phyloP scores from a whole-genome alignment of 1,140 invertebrate species.

The Dinoponera quadriceps region DNA sequence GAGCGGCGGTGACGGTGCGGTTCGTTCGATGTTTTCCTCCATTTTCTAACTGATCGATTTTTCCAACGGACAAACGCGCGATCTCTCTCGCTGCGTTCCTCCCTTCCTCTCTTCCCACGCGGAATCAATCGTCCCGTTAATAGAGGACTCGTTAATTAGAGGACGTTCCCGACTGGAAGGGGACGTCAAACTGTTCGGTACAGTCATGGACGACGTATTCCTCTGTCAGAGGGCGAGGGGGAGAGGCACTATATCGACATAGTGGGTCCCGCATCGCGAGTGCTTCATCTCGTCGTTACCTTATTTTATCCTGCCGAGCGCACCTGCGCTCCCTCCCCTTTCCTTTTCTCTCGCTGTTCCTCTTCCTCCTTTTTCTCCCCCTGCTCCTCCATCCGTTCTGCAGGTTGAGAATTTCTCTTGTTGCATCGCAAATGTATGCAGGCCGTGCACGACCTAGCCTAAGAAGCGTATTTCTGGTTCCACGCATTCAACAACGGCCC shows the following conservation, averaged over 20 bases:
- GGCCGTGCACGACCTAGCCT: slow-evolving; percentile 61
- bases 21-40: background rate
- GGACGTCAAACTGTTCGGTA: slow-evolving; percentile 34
- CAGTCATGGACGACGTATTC: background rate
- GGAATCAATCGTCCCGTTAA: slow-evolving; percentile 22
- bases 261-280: slow-evolving; percentile 43
- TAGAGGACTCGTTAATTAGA: slow-evolving; percentile 36
- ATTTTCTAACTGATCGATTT: slow-evolving; percentile 15
- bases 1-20: background rate
- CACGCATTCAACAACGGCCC: slow-evolving; percentile 22
- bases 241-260: slow-evolving; percentile 30
- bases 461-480: slow-evolving; percentile 61
- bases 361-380: background rate
- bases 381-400: background rate
- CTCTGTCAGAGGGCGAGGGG: slow-evolving; percentile 21
- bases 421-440: slow-evolving; percentile 63
- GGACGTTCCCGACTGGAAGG: background rate
- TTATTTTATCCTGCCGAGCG: slow-evolving; percentile 53
- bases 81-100: too few relatives aligned
- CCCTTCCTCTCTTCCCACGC: slow-evolving; percentile 15
- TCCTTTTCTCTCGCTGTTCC: background rate
- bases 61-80: background rate
- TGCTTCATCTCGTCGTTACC: slow-evolving; percentile 50
- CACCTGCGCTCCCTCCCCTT: slow-evolving; percentile 52
- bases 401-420: slow-evolving; percentile 31